Percentiles rank a stretch among this genome's conserved stretches.
Conservation (phyloP, 2,797 vertebrate species). For the Catharus ustulatus region DNA sequence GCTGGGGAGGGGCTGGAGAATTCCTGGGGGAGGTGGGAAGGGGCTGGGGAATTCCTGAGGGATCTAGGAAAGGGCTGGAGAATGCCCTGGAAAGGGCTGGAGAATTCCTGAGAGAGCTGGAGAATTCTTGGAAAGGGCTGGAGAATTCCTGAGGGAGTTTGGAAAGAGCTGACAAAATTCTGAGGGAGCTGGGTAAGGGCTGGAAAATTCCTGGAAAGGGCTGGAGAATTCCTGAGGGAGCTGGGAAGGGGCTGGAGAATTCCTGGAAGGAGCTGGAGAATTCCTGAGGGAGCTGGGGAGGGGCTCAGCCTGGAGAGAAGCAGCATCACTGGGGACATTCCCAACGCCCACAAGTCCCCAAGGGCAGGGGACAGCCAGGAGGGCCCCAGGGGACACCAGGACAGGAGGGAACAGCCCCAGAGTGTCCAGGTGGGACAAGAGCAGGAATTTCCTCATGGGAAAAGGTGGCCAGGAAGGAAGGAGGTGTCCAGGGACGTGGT, state of each 20-base stretch:
- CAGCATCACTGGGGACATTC: not conserved
- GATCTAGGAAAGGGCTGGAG: too few relatives aligned
- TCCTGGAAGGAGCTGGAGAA: too few relatives aligned
- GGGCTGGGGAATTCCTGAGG: too few relatives aligned
- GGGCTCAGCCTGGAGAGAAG: not conserved
- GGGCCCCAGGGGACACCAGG: not conserved
- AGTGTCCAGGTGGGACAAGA: not conserved
- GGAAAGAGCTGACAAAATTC: too few relatives aligned
- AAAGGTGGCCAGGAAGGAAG: too few relatives aligned
- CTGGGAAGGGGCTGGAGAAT: too few relatives aligned
- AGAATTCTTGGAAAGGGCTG: too few relatives aligned
- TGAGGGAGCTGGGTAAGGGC: not conserved
- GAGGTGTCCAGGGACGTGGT: fast-evolving
- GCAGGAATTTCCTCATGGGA: not conserved
- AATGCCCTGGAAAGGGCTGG: too few relatives aligned
- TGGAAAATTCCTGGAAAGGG: not conserved
- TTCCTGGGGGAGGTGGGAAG: too few relatives aligned
- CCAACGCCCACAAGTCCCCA: not conserved
- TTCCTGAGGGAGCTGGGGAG: not conserved
- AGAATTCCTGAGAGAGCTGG: too few relatives aligned
- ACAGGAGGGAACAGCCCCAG: fast-evolving
- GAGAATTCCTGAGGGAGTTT: too few relatives aligned
- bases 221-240: not conserved
- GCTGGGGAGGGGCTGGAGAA: too few relatives aligned
- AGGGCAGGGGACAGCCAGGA: not conserved